These are phyloP conservation scores for Sitta carolinensis DNA, from an alignment of 2,797 vertebrate species.

Conservation along the genomic window DNA sequence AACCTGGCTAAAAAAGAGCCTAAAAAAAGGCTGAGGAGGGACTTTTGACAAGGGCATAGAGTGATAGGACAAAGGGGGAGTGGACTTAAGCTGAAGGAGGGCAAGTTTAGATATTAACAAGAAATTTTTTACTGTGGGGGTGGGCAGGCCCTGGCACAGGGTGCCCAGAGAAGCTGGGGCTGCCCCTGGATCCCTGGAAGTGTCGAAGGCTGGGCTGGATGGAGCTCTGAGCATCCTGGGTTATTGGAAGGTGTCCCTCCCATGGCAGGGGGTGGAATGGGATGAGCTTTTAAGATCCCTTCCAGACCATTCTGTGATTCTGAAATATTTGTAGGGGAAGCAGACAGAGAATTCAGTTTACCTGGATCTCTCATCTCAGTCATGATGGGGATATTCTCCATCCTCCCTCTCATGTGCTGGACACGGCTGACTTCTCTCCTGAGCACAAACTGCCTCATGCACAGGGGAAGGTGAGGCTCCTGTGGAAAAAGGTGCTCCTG, in stretches of 20 bases:
- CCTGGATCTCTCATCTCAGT: not conserved
- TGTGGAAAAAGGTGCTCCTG: not conserved
- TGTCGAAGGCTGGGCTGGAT: rapidly evolving
- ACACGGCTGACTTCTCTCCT: not conserved
- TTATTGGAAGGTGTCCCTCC: rapidly evolving
- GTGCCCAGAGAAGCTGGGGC: not conserved
- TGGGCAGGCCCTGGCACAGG: rapidly evolving
- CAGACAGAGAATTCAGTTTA: not conserved
- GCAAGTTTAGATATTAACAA: not conserved
- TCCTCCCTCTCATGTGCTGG: not conserved
- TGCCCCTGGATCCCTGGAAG: not conserved
- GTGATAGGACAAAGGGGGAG: not conserved
- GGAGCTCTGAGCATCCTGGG: rapidly evolving
- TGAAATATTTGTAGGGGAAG: not conserved
- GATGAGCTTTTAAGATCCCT: not conserved
- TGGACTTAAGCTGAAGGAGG: not conserved
- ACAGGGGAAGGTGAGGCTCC: not conserved
- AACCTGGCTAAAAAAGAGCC: not conserved
- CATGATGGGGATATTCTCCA: not conserved
- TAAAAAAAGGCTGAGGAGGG: not conserved
- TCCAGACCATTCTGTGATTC: not conserved
- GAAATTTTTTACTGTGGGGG: rapidly evolving
- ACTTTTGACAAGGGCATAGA: not conserved
- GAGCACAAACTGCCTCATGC: not conserved
- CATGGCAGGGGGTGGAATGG: not conserved